phyloP scores from a whole-genome alignment of 2,888 invertebrate genomes.

The Athetis lepigone region DNA sequence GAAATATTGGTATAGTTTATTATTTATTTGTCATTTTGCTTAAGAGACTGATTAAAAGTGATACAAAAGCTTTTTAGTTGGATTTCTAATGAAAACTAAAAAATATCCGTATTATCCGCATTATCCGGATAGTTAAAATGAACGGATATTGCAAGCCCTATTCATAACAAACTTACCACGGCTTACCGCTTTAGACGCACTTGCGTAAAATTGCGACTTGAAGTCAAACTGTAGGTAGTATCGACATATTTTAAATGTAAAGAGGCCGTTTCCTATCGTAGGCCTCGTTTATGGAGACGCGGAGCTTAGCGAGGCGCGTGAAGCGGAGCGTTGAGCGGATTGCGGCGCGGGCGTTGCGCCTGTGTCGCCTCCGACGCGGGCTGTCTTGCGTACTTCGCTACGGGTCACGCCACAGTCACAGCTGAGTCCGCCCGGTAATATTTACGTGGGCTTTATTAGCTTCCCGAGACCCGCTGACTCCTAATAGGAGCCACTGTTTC shows the following conservation, averaged over 20 bases:
- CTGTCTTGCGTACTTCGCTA: conserved; percentile 40
- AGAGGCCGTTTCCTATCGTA: conserved; percentile 50
- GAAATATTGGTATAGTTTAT: too few relatives aligned
- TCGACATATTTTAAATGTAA: conserved; percentile 21
- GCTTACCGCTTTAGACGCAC: neutral
- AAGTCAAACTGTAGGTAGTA: conserved; percentile 5
- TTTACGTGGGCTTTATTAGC: conserved; percentile 3
- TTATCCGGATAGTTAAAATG: too few relatives aligned
- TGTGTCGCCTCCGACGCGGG: conserved; percentile 45
- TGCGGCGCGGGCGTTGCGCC: conserved; percentile 25
- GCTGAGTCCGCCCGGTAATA: conserved; percentile 46
- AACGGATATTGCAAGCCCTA: too few relatives aligned
- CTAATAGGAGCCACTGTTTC: neutral
- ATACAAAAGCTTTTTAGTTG: too few relatives aligned
- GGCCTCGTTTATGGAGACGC: conserved; percentile 40
- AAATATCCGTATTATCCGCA: too few relatives aligned
- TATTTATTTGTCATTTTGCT: too few relatives aligned
- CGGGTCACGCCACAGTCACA: conserved; percentile 37
- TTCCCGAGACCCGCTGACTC: neutral
- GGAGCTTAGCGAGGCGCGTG: conserved; percentile 39
- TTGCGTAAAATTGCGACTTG: neutral
- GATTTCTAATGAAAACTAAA: too few relatives aligned
- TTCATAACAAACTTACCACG: neutral
- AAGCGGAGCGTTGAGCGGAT: conserved; percentile 34
- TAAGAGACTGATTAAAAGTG: too few relatives aligned